phyloP scores from a whole-genome alignment of 2,113 vertebrate species.

The Furnarius figulus region DNA sequence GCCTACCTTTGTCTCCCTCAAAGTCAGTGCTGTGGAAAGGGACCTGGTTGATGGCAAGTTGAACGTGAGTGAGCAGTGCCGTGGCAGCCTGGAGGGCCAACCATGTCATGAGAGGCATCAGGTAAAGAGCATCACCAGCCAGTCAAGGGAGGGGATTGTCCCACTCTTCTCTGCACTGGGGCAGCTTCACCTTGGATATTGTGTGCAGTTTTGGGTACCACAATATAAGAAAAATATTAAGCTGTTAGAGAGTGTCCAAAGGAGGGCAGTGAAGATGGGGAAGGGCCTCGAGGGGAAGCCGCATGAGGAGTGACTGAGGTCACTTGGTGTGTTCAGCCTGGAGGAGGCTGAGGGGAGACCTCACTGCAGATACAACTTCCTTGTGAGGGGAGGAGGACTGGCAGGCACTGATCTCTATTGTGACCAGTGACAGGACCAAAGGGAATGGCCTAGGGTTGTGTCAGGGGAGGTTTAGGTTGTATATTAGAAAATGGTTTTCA shows the following conservation, averaged over 20 bases:
- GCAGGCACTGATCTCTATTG: not conserved
- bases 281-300: not conserved
- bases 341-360: not conserved
- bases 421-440: not conserved
- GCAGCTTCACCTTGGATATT: not conserved
- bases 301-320: not conserved
- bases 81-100: not conserved
- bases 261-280: not conserved
- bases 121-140: not conserved
- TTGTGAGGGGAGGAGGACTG: not conserved
- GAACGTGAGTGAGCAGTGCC: not conserved
- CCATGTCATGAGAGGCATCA: not conserved
- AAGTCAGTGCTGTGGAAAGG: not conserved
- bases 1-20: not conserved
- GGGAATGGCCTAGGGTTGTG: not conserved
- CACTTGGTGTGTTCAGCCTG: not conserved
- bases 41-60: not conserved
- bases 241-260: not conserved
- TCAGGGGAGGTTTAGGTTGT: not conserved
- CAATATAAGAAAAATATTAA: not conserved
- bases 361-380: not conserved
- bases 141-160: not conserved
- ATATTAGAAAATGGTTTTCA: not conserved
- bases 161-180: not conserved
- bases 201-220: not conserved